phyloP scores from a whole-genome alignment of 2,888 invertebrate genomes.

The Meganola albula region DNA sequence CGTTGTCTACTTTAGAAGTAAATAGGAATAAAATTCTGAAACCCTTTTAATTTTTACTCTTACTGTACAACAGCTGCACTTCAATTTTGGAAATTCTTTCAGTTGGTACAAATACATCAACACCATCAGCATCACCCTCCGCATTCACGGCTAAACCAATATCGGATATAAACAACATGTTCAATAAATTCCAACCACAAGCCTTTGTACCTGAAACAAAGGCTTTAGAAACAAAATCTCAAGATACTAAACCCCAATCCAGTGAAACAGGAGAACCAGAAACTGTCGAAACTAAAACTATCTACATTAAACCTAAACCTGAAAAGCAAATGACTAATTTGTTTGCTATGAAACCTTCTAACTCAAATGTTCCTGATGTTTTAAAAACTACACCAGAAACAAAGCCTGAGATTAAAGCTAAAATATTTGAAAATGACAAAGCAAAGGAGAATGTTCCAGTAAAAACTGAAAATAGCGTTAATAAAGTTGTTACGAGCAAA shows the following conservation, averaged over 20 bases:
- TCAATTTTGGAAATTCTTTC: no score
- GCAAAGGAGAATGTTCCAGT: slow-evolving; percentile 48
- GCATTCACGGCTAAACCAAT: slow-evolving; percentile 52
- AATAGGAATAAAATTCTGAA: no score
- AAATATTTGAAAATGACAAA: slow-evolving; percentile 38
- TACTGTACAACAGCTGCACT: no score
- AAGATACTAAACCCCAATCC: slow-evolving; percentile 33
- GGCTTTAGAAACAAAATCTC: slow-evolving; percentile 3
- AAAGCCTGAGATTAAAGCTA: slow-evolving; percentile 35
- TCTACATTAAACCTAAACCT: slow-evolving; percentile 31
- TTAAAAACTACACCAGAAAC: slow-evolving; percentile 36
- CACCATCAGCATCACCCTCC: slow-evolving; percentile 30
- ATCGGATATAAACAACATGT: slow-evolving; percentile 45
- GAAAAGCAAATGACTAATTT: slow-evolving; percentile 47
- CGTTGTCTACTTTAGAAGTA: no score
- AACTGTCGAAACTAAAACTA: slow-evolving; percentile 23
- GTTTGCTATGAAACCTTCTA: slow-evolving; percentile 42
- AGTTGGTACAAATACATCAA: slow-evolving; percentile 29
- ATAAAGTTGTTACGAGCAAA: no score
- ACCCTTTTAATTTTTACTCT: no score
- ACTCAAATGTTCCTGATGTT: slow-evolving; percentile 42
- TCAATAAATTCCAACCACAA: slow-evolving; percentile 45
- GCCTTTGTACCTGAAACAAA: slow-evolving; percentile 23
- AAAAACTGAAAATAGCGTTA: slow-evolving; percentile 35
- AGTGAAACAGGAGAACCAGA: slow-evolving; percentile 60